phyloP scores from a whole-genome alignment of 2,888 invertebrate species.

The Urechis unicinctus region DNA sequence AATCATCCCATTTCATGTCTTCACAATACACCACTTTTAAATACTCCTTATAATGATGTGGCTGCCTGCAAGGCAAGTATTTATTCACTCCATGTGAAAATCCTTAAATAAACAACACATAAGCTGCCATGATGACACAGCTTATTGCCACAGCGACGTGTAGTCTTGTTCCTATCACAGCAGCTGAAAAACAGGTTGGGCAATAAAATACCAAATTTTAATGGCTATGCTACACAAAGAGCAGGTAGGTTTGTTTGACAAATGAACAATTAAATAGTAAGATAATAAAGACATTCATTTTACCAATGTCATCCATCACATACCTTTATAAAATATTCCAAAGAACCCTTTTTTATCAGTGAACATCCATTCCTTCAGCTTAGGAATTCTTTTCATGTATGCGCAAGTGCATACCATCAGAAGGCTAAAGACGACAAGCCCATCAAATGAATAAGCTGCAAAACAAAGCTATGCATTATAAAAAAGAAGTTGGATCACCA shows the following conservation, averaged over 20 bases:
- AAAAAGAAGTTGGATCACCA: too few species aligned
- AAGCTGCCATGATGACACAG: constrained; percentile 47
- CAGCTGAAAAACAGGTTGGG: constrained; percentile 30
- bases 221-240: neutral
- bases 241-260: too few species aligned
- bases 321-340: constrained; percentile 53
- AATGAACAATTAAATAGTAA: neutral
- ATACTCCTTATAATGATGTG: too few species aligned
- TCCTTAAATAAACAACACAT: constrained; percentile 31
- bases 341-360: constrained; percentile 53
- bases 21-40: too few species aligned
- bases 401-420: constrained; percentile 53
- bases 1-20: too few species aligned
- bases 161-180: constrained; percentile 51
- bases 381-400: constrained; percentile 51
- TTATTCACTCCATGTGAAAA: too few species aligned
- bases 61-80: too few species aligned
- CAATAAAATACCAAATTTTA: neutral
- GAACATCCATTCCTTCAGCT: constrained; percentile 50
- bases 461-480: neutral
- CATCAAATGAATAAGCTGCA: constrained; percentile 52
- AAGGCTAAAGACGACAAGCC: constrained; percentile 50
- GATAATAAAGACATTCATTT: neutral
- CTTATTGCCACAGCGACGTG: constrained; percentile 47
- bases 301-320: neutral